Evolutionary conservation across 1,140 invertebrate genomes (phyloP), one percentile per base, ranked within the genome.

Genomic region (Wasmannia auropunctata): DNA sequence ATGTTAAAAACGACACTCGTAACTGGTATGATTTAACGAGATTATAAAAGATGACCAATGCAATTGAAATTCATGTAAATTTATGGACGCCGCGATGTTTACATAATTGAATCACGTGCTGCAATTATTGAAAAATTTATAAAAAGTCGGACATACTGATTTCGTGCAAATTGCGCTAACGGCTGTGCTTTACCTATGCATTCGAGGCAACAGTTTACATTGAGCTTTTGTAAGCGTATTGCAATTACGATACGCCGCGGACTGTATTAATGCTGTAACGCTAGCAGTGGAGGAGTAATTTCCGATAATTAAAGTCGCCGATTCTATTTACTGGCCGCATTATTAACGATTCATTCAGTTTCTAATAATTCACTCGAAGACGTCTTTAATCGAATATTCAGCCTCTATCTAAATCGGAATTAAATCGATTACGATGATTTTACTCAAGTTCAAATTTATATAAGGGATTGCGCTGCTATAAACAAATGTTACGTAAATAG

Each of bases 181-280:
- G 10, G 34, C 14, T 7, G 14, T 54, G 25, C 49, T 58, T 58
- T 31, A 58, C 3, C n/a, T 11, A 1, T n/a, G 19, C 22, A 34
- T 25, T 72, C 7, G 25, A 70, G 8, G 10, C 28, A 34, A 16
- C 19, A 31, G 51, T 81, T 70, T 83, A 83, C 37, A 40, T 25
- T n/a, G 37, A 43, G 67, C 22, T 83, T 83, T 83, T 31, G 37
- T 40, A 22, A 51, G 51, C 51, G 28, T 74, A 75, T 80, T 69
- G 60, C 56, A 86, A 72, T 72, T 28, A 63, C 37, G 58, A 46
- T 77, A 88, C 40, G 56, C 56, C 51, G 19, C 63, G 70, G 16
- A 65, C 34, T 46, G 14, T 79, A 85, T 79, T 79, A 85, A 83
- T 83, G 40, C 67, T 43, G 74, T 72, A 72, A 83, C 37, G 51